Conservation (phyloP, 23 tunicate species). For the Clavelina lepadiformis region DNA sequence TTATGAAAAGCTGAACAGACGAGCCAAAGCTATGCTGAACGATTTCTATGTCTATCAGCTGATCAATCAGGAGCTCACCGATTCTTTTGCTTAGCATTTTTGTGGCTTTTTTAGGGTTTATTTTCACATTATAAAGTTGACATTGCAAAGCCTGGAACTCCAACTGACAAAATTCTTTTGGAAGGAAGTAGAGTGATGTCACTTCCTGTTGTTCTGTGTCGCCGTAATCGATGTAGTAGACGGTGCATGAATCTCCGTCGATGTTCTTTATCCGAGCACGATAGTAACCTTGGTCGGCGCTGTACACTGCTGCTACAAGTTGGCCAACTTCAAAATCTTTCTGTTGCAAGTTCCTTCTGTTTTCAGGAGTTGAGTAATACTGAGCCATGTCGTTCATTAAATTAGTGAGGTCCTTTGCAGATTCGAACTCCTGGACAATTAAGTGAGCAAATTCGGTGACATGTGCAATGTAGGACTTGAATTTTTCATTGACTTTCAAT, state of each 20-base stretch:
- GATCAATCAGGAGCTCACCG: neutral
- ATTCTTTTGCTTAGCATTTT: neutral
- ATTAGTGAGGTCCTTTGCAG: conserved; percentile 9
- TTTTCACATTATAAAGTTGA: conserved; percentile 10
- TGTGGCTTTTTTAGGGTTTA: neutral
- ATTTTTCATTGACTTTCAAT: conserved; percentile 3
- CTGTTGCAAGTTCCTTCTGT: neutral
- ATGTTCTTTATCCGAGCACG: conserved; percentile 30
- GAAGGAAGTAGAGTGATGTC: conserved; percentile 15
- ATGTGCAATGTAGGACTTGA: conserved; percentile 14
- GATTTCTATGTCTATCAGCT: neutral
- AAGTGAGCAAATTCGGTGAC: conserved; percentile 12
- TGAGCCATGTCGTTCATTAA: conserved; percentile 15
- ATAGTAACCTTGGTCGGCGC: conserved; percentile 38
- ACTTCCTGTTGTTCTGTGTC: conserved; percentile 37
- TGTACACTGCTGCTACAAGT: conserved; percentile 31
- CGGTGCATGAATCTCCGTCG: conserved; percentile 21
- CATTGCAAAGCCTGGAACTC: conserved; percentile 49
- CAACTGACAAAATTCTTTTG: conserved; percentile 20
- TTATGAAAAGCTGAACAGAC: neutral
- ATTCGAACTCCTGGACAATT: conserved; percentile 19
- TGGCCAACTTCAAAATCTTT: conserved; percentile 17
- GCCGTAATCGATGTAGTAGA: conserved; percentile 43
- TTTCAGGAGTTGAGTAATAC: neutral
- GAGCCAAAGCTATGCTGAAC: conserved; percentile 5